phyloP scores from a whole-genome alignment of 2,797 vertebrate genomes.

The Percopsis omiscomaycus region DNA sequence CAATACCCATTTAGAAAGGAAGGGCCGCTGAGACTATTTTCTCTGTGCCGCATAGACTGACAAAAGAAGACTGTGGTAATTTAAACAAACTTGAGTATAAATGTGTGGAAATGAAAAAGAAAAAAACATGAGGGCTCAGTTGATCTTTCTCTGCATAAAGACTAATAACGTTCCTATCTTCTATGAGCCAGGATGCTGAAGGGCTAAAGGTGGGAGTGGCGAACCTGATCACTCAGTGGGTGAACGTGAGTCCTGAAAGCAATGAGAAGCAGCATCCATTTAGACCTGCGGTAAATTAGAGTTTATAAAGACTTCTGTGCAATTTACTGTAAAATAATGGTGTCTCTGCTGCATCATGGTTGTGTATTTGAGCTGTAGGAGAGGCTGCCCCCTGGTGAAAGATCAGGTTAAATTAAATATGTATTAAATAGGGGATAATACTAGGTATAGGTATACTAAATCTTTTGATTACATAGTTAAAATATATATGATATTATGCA shows the following conservation, averaged over 20 bases:
- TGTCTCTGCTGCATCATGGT: neutral
- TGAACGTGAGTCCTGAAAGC: slow-evolving; percentile 72
- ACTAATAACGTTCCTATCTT: neutral
- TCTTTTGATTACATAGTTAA: no score
- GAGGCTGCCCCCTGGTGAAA: slow-evolving; percentile 48
- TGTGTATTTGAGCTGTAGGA: neutral
- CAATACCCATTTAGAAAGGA: no score
- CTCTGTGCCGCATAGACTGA: no score
- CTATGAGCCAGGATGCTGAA: slow-evolving; percentile 72
- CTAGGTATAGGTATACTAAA: no score
- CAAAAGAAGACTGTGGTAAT: no score
- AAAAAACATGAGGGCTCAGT: neutral
- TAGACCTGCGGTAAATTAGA: slow-evolving; percentile 60
- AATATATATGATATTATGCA: no score
- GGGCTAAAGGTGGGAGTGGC: slow-evolving; percentile 81
- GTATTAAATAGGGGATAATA: no score
- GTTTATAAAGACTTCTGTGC: no score
- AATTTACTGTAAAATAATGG: neutral
- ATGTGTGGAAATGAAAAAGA: no score
- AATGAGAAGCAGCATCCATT: slow-evolving; percentile 41
- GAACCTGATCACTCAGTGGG: slow-evolving; percentile 81
- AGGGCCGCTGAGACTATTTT: no score
- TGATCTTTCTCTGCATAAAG: neutral
- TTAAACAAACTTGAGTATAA: no score
- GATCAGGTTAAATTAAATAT: no score